Evolutionary conservation across 2,888 invertebrate species (phyloP).

Genomic region (Cryptus armator): DNA sequence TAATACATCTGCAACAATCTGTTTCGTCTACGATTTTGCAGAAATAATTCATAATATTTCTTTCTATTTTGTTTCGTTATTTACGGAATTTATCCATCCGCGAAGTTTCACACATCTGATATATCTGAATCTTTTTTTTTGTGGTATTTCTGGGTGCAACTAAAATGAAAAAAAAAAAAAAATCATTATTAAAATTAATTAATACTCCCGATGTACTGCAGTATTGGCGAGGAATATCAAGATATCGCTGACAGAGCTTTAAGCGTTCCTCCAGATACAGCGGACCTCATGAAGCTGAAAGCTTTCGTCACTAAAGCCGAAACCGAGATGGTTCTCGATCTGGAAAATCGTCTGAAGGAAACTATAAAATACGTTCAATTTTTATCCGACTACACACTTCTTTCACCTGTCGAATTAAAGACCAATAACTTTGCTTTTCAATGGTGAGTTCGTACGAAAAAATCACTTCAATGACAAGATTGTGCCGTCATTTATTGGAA

Average conservation of each 20-base stretch:
- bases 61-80: no score
- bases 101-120: no score
- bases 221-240: slow-evolving; percentile 94
- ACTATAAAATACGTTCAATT: slow-evolving; percentile 92
- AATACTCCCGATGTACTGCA: slow-evolving; percentile 78
- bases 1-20: no score
- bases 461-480: background rate
- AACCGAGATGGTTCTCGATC: slow-evolving; percentile 88
- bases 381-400: slow-evolving; percentile 92
- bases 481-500: background rate
- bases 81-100: no score
- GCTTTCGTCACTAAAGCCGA: slow-evolving; percentile 92
- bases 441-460: slow-evolving; percentile 86
- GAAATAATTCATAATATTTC: no score
- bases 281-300: slow-evolving; percentile 93
- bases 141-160: no score
- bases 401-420: slow-evolving; percentile 94
- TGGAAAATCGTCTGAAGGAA: slow-evolving; percentile 91
- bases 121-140: no score
- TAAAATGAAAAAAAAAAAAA: no score
- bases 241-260: slow-evolving; percentile 92
- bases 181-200: background rate
- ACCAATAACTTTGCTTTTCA: slow-evolving; percentile 95
- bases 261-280: slow-evolving; percentile 93
- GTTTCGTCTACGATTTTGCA: no score